phyloP scores from a whole-genome alignment of 2,113 vertebrate species.

The Saccopteryx bilineata region DNA sequence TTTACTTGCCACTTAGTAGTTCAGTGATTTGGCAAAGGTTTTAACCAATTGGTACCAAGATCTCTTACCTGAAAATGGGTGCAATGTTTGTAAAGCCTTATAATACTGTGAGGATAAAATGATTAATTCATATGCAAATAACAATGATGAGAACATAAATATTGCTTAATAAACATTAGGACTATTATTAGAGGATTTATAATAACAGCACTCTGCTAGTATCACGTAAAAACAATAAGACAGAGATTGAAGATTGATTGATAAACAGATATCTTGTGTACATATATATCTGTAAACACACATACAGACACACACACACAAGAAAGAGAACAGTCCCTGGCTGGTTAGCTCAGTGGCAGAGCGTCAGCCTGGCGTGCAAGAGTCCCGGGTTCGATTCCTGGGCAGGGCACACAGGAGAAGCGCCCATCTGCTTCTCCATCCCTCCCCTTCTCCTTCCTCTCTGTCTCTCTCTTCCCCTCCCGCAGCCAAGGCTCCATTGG shows the following conservation, averaged over 20 bases:
- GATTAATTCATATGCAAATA: neutral
- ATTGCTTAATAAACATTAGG: neutral
- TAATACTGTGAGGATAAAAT: neutral
- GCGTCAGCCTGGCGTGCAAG: no score
- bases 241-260: neutral
- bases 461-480: no score
- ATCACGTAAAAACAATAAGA: neutral
- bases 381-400: no score
- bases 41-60: neutral
- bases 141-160: neutral
- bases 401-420: accelerated
- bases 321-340: no score
- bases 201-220: neutral
- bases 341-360: no score
- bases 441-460: no score
- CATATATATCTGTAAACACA: neutral
- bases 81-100: neutral
- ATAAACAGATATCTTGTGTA: neutral
- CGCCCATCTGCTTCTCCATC: no score
- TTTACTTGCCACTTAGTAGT: neutral
- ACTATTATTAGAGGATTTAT: neutral
- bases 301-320: neutral
- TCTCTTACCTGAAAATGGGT: neutral
- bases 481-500: no score
- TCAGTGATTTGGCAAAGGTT: neutral